A percentile compares a stretch with the other conserved stretches of the same genome.
phyloP scores from a whole-genome alignment of 37 sponge, comb jelly and placozoan genomes.

The Axinella damicornis region DNA sequence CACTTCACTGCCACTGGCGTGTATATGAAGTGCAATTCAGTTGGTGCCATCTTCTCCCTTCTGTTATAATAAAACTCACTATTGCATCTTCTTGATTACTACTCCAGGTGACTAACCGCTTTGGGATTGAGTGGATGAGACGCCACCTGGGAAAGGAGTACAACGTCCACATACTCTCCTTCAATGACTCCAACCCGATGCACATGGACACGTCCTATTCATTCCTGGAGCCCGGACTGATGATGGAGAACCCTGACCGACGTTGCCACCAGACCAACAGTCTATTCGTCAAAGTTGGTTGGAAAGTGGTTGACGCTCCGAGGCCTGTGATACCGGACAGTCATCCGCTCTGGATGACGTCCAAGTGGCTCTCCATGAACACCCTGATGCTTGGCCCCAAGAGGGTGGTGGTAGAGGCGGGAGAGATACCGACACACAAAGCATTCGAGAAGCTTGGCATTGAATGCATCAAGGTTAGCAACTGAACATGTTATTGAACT shows the following conservation, averaged over 20 bases:
- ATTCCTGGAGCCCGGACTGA: slow-evolving; percentile 63
- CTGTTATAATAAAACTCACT: too few relatives aligned
- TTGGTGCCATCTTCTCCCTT: too few relatives aligned
- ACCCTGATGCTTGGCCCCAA: slow-evolving; percentile 72
- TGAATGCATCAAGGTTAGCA: slow-evolving; percentile 54
- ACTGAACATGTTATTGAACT: too few relatives aligned
- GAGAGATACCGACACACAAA: slow-evolving; percentile 58
- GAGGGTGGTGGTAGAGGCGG: slow-evolving; percentile 45
- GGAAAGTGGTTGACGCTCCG: slow-evolving; percentile 56
- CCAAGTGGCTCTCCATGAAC: slow-evolving; percentile 76
- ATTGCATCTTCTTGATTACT: not conserved
- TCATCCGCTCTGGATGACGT: slow-evolving; percentile 66
- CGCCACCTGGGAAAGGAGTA: slow-evolving; percentile 65
- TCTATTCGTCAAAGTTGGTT: slow-evolving; percentile 31
- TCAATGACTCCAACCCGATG: slow-evolving; percentile 69
- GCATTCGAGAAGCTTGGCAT: slow-evolving; percentile 71
- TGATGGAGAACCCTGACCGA: slow-evolving; percentile 52
- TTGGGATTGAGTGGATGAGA: slow-evolving; percentile 73
- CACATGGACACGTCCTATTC: slow-evolving; percentile 72
- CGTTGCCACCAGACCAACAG: slow-evolving; percentile 26
- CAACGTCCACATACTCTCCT: slow-evolving; percentile 51
- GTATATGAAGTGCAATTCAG: too few relatives aligned
- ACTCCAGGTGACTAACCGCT: slow-evolving; percentile 56
- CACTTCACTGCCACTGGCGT: too few relatives aligned
- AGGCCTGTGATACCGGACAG: slow-evolving; percentile 29